A percentile compares a stretch with the other conserved stretches of the same genome.
Conservation (phyloP, 1,140 invertebrate genomes). For the Zaprionus vittiger region DNA sequence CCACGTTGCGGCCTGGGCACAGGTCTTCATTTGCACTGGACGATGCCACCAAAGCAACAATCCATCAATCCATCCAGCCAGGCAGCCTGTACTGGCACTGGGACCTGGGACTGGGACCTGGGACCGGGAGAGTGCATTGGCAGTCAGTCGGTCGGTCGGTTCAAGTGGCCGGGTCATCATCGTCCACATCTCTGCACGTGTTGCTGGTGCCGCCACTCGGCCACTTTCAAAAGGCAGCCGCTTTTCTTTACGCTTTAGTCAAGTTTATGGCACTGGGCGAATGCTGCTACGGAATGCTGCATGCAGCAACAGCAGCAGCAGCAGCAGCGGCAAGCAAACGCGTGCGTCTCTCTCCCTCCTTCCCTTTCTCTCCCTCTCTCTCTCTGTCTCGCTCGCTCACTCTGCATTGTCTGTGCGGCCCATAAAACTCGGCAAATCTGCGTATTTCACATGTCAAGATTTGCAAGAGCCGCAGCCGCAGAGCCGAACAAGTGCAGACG, state of each 20-base stretch:
- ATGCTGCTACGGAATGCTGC: slow-evolving; percentile 72
- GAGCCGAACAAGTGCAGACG: slow-evolving; percentile 76
- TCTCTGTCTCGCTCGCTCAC: slow-evolving; percentile 8
- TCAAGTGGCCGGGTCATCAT: slow-evolving; percentile 78
- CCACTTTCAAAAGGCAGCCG: slow-evolving; percentile 55
- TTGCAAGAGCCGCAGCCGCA: slow-evolving; percentile 55
- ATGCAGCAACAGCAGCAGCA: slow-evolving; percentile 35
- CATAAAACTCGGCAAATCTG: slow-evolving; percentile 81
- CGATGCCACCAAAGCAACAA: slow-evolving; percentile 62
- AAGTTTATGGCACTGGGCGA: slow-evolving; percentile 81
- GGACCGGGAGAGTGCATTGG: slow-evolving; percentile 4
- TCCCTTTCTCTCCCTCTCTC: not conserved
- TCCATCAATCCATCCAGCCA: slow-evolving; percentile 74
- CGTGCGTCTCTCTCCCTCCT: slow-evolving; percentile 19
- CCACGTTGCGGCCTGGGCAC: slow-evolving; percentile 24
- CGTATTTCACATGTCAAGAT: slow-evolving; percentile 82
- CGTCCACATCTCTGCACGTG: slow-evolving; percentile 45
- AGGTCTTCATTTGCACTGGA: slow-evolving; percentile 78
- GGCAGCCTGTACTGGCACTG: not conserved
- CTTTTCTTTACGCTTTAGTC: slow-evolving; percentile 77
- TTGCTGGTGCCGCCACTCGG: slow-evolving; percentile 61
- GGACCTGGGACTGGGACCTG: not conserved
- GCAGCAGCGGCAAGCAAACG: slow-evolving; percentile 32
- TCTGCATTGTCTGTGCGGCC: slow-evolving; percentile 58
- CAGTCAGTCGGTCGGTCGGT: slow-evolving; percentile 48